Evolutionary conservation across 37 sponge, comb jelly and placozoan genomes (phyloP).

Genomic region (Oopsacas minuta): DNA sequence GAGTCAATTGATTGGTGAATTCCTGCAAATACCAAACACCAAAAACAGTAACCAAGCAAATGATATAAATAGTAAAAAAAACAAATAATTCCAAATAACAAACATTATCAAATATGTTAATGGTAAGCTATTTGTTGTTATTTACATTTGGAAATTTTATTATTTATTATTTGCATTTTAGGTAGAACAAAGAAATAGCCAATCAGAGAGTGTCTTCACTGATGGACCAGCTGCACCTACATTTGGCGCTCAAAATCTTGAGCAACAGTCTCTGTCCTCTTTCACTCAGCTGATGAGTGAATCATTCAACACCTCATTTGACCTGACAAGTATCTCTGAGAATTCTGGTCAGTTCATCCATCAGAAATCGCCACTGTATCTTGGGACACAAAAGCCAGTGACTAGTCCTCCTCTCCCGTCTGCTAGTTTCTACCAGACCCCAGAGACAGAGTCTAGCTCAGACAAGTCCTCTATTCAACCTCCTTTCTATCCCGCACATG

Average conservation of each 20-base stretch:
- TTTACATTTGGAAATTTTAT: too few species aligned
- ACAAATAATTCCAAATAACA: background rate
- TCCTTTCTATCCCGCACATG: background rate
- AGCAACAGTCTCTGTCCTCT: background rate
- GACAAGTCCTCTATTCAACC: background rate
- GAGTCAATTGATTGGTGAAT: background rate
- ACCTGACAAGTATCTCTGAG: background rate
- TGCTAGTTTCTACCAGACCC: background rate
- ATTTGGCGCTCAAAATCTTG: background rate
- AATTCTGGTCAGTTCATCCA: too few species aligned
- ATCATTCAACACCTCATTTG: background rate
- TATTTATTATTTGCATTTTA: background rate
- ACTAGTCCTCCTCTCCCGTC: background rate
- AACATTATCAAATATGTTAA: background rate
- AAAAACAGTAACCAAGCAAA: background rate
- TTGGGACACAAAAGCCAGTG: background rate
- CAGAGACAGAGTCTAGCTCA: background rate
- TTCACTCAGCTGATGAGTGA: slow-evolving; percentile 11
- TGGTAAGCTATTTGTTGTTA: too few species aligned
- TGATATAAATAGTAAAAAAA: background rate
- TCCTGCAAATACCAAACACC: background rate
- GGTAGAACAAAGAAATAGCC: background rate
- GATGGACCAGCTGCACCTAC: background rate
- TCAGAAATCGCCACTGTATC: too few species aligned
- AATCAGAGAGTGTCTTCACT: slow-evolving; percentile 6